phyloP scores from a whole-genome alignment of 2,113 vertebrate species.

The Cairina moschata region DNA sequence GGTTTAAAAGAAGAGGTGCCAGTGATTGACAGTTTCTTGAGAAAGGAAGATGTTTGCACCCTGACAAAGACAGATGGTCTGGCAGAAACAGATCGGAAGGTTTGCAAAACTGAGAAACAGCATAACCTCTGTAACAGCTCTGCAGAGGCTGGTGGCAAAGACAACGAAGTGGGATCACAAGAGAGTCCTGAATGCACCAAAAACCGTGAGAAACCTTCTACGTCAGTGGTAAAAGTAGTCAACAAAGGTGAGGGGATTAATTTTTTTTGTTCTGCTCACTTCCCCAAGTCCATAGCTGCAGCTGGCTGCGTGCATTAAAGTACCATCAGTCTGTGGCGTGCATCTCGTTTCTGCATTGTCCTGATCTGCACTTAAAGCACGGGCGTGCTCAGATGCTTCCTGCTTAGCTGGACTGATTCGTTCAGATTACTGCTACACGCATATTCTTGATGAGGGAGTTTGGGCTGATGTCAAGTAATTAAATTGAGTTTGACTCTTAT shows the following conservation, averaged over 20 bases:
- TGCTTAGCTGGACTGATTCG: neutral
- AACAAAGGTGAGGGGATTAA: conserved; percentile 81
- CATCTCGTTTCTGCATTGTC: accelerated
- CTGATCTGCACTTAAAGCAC: neutral
- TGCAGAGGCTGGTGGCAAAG: neutral
- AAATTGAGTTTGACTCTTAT: accelerated
- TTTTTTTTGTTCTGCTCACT: neutral
- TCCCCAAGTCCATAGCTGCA: accelerated
- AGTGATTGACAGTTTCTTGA: conserved; percentile 69
- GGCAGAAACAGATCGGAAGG: neutral
- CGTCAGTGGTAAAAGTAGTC: conserved; percentile 73
- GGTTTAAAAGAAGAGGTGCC: conserved; percentile 49
- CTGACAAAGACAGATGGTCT: neutral
- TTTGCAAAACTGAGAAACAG: neutral
- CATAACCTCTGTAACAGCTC: neutral
- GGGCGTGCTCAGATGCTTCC: neutral
- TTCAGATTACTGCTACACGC: neutral
- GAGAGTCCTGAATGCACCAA: neutral
- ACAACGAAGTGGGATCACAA: neutral
- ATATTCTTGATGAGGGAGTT: neutral
- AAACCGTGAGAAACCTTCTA: conserved; percentile 75
- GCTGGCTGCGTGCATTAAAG: accelerated
- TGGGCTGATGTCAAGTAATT: neutral
- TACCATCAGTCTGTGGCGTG: accelerated
- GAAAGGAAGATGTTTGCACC: conserved; percentile 15